Evolutionary conservation across 2,888 invertebrate species (phyloP), one percentile per base, ranked within the genome.

Genomic region (Platycheirus rosarum): DNA sequence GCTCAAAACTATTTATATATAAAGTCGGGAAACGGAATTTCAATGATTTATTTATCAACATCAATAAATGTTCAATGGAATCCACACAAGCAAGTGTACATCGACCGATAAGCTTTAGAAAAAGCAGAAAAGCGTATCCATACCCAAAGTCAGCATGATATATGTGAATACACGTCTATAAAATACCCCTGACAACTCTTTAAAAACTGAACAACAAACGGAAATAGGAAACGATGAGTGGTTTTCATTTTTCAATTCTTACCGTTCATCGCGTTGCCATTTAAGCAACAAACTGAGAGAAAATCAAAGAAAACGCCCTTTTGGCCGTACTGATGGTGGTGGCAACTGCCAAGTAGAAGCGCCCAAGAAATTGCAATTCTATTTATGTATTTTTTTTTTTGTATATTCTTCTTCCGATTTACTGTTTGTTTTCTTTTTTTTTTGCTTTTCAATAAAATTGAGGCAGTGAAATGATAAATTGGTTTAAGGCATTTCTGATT

Each of bases 181-280:
- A 5, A 32, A n/a, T n/a, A 8, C 57, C 40, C 32, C 13, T 55
- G 23, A 23, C 55, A 23, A 13, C 23, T 7, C 6, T 76, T 68
- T 68, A 13, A 71, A 75, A 69, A 63, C 40, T 49, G 11, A 63
- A 73, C 70, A 71, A 80, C 65, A 68, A 77, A 62, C 82, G 82
- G 82, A 82, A 82, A 77, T 66, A 77, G 82, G 82, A 82, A 82
- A 71, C 60, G 71, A 68, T 77, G 77, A 82, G 77, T 73, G 71
- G 63, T 73, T 82, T 73, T 68, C 82, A 82, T 73, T 77, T 82
- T 77, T 68, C 82, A 82, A 77, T 77, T 82, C 82, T 73, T 82
- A 68, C 82, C 68, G 82, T 82, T 82, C 77, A 82, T 77, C 82
- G 82, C 77, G 62, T 68, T 77, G 68, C 77, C 68, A 82, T 82